Evolutionary conservation across 1,140 invertebrate species (phyloP), one percentile per base, ranked within the genome.

Genomic region (Sycobia sp.): DNA sequence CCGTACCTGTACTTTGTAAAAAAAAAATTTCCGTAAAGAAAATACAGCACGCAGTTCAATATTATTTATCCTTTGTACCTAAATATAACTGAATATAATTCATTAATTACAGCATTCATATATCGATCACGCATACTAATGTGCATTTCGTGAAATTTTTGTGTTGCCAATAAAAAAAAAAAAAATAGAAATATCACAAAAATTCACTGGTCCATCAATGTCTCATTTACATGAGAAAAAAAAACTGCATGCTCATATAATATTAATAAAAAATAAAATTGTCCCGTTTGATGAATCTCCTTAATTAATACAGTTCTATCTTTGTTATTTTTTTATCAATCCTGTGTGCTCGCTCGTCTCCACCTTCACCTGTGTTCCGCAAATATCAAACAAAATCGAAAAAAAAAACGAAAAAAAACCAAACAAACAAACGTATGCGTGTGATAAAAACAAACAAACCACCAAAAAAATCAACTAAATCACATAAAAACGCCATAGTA

Each of bases 401-500:
- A 23, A 25, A 56, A 18, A 63, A 62, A 49, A n/a, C n/a, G 0
- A 38, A 49, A 38, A 51, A 64, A 57, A 64, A 43, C 16, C 16
- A 38, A 55, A 49, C n/a, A 22, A 61, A 53, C 10, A 14, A 47
- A 38, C 22, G 44, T 20, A 49, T 34, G 16, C 39, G 36, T 61
- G 34, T 53, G 47, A 57, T 57, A 11, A n/a, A n/a, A n/a, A n/a
- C 27, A 49, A 49, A 27, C 22, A 53, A 49, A 36, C 25, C 2
- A 53, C 23, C 36, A 23, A 56, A 61, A 50, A 59, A 36, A 67
- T 23, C 41, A 66, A 56, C 4, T 46, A 39, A 55, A 68, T n/a
- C 23, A 59, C 36, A 50, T 14, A 49, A 51, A 51, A 14, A 51
- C 41, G 41, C 14, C 18, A 22, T 65, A 96, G 94, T 96, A 97